Percentiles rank a stretch among this genome's conserved stretches.
Evolutionary conservation across 2,797 vertebrate genomes (phyloP).

Genomic region (Danio kyathit): DNA sequence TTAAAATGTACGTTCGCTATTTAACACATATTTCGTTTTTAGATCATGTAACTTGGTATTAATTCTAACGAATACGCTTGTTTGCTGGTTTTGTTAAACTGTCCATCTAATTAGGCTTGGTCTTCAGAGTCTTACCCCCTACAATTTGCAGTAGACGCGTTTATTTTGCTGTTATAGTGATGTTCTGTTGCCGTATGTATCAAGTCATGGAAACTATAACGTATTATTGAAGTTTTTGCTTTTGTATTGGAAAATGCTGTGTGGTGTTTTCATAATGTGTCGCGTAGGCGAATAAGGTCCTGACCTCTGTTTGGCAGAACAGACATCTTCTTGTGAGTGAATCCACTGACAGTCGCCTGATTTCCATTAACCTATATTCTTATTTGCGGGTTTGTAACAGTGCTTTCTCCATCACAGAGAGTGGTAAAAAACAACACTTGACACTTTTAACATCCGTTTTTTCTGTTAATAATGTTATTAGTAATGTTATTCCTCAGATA

Average conservation of each 20-base stretch:
- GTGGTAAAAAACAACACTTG: not conserved
- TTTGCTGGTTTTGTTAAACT: not conserved
- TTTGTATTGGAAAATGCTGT: not conserved
- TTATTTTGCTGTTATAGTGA: no score
- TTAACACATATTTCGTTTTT: not conserved
- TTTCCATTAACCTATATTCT: not conserved
- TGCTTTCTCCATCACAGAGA: not conserved
- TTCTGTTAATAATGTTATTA: no score
- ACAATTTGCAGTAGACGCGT: no score
- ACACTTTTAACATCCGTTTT: not conserved
- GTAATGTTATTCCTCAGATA: not conserved
- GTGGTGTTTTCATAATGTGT: not conserved
- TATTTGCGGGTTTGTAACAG: not conserved
- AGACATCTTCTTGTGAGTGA: constrained; percentile 34
- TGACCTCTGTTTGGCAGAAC: constrained; percentile 17
- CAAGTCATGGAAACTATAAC: no score
- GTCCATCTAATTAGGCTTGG: not conserved
- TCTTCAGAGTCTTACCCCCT: constrained; percentile 23
- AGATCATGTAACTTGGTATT: not conserved
- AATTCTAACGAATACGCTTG: not conserved
- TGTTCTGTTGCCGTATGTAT: not conserved
- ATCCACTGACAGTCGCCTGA: not conserved
- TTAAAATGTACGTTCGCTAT: not conserved
- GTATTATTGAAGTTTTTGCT: not conserved
- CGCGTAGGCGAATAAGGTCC: not conserved